These are phyloP conservation scores for Oreohelix idahoensis DNA, from an alignment of 1,140 invertebrate species.

Conservation along the genomic window DNA sequence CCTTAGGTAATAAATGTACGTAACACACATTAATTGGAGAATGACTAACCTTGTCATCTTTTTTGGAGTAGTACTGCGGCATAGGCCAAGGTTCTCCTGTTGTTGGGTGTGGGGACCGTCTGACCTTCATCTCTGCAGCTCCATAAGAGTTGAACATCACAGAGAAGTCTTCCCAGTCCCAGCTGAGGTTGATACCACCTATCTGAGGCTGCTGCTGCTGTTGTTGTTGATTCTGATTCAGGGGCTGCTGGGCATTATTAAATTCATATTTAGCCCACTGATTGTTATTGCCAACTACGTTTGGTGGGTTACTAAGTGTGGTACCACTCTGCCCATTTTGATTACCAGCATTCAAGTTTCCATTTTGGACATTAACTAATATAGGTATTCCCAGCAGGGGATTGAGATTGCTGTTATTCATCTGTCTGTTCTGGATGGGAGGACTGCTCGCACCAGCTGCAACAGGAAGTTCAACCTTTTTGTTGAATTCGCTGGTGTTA, in stretches of 20 bases:
- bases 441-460: neutral
- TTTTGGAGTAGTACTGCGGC: conserved; percentile 68
- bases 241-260: neutral
- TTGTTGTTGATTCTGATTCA: conserved; percentile 14
- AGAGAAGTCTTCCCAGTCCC: conserved; percentile 70
- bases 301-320: neutral
- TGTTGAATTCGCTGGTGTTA: too few species aligned
- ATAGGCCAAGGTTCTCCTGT: conserved; percentile 70
- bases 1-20: too few species aligned
- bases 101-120: conserved; percentile 62
- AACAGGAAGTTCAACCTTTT: too few species aligned
- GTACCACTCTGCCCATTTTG: neutral
- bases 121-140: conserved; percentile 63
- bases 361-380: neutral
- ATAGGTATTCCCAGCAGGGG: neutral
- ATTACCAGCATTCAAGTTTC: neutral
- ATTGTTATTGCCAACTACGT: neutral
- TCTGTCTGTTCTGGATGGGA: neutral
- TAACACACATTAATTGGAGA: too few species aligned
- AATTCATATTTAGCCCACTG: conserved; percentile 3
- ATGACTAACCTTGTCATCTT: conserved; percentile 51
- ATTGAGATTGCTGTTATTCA: neutral
- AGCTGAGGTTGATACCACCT: conserved; percentile 57
- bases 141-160: conserved; percentile 66
- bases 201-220: conserved; percentile 36